Percentiles rank a stretch among this genome's conserved stretches.
Evolutionary conservation across 1,140 invertebrate species (phyloP).

Genomic region (Tetramorium simillimum): DNA sequence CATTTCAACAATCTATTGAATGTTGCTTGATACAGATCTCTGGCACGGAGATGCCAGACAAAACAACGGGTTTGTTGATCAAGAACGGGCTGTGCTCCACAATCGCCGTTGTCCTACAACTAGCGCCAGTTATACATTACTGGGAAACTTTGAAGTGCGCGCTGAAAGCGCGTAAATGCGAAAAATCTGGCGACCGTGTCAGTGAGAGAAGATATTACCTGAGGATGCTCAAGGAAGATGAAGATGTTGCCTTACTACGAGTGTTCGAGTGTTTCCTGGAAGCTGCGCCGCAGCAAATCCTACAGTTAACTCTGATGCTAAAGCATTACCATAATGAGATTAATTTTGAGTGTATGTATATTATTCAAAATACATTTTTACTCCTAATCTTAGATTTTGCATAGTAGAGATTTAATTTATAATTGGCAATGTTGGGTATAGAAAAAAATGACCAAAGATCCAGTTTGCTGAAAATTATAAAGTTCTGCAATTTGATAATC

Average conservation of each 20-base stretch:
- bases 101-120: slow-evolving; percentile 82
- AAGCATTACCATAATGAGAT: slow-evolving; percentile 83
- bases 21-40: slow-evolving; percentile 46
- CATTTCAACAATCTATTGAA: no score
- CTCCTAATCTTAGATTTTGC: background rate
- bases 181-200: slow-evolving; percentile 81
- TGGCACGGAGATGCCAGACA: background rate
- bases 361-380: slow-evolving; percentile 62
- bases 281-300: slow-evolving; percentile 94
- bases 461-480: background rate
- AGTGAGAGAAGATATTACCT: slow-evolving; percentile 89
- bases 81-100: slow-evolving; percentile 58
- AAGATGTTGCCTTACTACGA: slow-evolving; percentile 93
- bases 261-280: slow-evolving; percentile 97
- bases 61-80: slow-evolving; percentile 18
- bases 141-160: slow-evolving; percentile 87
- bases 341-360: slow-evolving; percentile 81
- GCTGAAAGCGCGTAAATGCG: slow-evolving; percentile 84
- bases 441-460: background rate
- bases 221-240: slow-evolving; percentile 93
- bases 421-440: background rate
- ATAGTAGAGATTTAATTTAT: background rate
- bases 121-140: slow-evolving; percentile 86
- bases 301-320: slow-evolving; percentile 91
- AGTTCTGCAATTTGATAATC: background rate